These are phyloP conservation scores for Caenorhabditis briggsae DNA, from an alignment of 1,140 invertebrate species.

Conservation along the genomic window DNA sequence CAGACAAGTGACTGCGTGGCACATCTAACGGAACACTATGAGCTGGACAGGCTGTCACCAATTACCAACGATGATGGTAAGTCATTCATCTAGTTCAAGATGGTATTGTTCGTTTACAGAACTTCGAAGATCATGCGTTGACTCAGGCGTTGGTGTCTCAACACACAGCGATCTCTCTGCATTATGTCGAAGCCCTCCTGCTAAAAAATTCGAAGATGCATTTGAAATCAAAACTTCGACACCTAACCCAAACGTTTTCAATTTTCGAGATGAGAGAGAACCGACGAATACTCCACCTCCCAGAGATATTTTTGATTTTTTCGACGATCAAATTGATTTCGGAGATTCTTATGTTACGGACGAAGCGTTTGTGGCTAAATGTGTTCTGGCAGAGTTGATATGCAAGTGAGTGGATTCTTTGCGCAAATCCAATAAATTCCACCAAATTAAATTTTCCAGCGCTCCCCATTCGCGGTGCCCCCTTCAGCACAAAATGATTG, in stretches of 20 bases:
- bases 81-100: not conserved
- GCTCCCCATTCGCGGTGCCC: conserved; percentile 65
- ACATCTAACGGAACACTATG: conserved; percentile 35
- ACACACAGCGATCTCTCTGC: conserved; percentile 65
- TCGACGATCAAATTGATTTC: conserved; percentile 49
- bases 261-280: not conserved
- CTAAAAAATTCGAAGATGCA: conserved; percentile 24
- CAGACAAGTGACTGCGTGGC: not conserved
- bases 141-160: conserved; percentile 63
- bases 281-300: conserved; percentile 2
- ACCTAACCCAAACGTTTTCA: conserved; percentile 4
- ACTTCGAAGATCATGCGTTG: conserved; percentile 61
- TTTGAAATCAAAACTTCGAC: conserved; percentile 44
- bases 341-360: conserved; percentile 49
- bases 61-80: conserved; percentile 38
- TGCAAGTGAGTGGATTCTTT: conserved; percentile 59
- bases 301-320: conserved; percentile 46
- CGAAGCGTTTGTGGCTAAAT: conserved; percentile 66
- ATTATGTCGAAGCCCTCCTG: conserved; percentile 53
- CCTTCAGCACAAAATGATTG: conserved; percentile 65
- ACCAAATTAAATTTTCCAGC: not conserved
- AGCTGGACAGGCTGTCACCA: conserved; percentile 13
- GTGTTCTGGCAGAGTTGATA: conserved; percentile 66
- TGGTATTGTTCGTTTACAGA: not conserved
- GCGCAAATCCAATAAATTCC: not conserved